Evolutionary conservation across 2,888 invertebrate genomes (phyloP).

Genomic region (Desoria tigrina): DNA sequence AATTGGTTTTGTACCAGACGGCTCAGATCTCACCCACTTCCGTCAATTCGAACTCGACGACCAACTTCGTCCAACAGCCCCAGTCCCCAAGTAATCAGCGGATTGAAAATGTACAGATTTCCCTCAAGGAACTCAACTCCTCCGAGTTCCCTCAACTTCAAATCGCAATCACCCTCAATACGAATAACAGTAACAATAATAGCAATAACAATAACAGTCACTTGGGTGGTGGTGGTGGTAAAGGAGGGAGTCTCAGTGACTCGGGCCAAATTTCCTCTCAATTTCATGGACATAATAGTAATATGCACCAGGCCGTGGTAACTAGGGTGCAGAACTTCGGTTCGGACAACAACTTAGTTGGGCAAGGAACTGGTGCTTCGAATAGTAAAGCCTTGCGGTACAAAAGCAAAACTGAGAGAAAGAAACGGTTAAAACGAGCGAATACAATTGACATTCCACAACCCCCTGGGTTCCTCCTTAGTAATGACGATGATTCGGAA

Average conservation of each 20-base stretch:
- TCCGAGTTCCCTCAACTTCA: constrained; percentile 53
- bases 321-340: too few relatives aligned
- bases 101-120: constrained; percentile 54
- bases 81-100: constrained; percentile 29
- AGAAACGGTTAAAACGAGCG: constrained; percentile 79
- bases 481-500: constrained; percentile 57
- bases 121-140: constrained; percentile 49
- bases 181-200: constrained; percentile 41
- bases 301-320: too few relatives aligned
- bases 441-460: constrained; percentile 87
- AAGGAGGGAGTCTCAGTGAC: background rate
- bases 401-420: constrained; percentile 61
- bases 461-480: constrained; percentile 60
- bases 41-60: background rate
- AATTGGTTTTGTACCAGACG: constrained; percentile 14
- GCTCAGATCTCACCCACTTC: constrained; percentile 15
- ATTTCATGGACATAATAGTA: background rate
- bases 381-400: constrained; percentile 45
- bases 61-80: constrained; percentile 10
- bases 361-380: background rate
- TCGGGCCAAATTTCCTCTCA: constrained; percentile 1
- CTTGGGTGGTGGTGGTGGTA: constrained; percentile 8
- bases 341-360: background rate
- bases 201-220: constrained; percentile 18
- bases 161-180: constrained; percentile 53